Evolutionary conservation across 1,140 invertebrate genomes (phyloP).

Genomic region (Eupeodes corollae): DNA sequence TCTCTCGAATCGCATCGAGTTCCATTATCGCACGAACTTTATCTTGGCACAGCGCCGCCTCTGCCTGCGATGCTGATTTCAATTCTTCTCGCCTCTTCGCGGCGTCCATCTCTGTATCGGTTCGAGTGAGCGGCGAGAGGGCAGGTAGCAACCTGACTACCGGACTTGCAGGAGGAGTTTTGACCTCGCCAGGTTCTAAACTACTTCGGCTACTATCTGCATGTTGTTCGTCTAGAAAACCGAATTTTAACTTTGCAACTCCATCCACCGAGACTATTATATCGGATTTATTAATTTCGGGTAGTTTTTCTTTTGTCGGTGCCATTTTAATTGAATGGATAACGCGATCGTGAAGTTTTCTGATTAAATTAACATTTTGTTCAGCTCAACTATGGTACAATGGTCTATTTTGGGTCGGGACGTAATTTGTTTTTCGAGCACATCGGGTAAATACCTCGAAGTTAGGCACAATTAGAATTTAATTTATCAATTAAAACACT

Average conservation of each 20-base stretch:
- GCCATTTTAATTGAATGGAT: no score
- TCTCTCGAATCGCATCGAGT: constrained; percentile 6
- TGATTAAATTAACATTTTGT: no score
- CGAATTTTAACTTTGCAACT: constrained; percentile 6
- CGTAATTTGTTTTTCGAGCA: no score
- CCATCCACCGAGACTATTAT: constrained; percentile 5
- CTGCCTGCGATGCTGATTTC: constrained; percentile 1
- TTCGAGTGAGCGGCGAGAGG: neutral
- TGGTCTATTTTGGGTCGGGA: no score
- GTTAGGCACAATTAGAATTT: no score
- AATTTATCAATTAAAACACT: no score
- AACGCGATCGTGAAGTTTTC: no score
- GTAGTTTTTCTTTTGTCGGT: no score
- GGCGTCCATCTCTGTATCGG: neutral
- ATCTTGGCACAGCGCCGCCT: constrained; percentile 7
- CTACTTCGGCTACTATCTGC: constrained; percentile 17
- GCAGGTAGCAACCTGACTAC: neutral
- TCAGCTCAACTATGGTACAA: no score
- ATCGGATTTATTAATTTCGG: neutral
- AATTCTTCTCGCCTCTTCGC: neutral
- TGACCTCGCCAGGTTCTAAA: constrained; percentile 29
- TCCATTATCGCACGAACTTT: constrained; percentile 11
- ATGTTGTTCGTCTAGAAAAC: constrained; percentile 14
- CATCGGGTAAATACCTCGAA: no score
- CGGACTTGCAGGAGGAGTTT: constrained; percentile 19